Percentiles rank a stretch among this genome's conserved stretches.
phyloP scores from a whole-genome alignment of 2,888 invertebrate species.

The Andrena praecox region DNA sequence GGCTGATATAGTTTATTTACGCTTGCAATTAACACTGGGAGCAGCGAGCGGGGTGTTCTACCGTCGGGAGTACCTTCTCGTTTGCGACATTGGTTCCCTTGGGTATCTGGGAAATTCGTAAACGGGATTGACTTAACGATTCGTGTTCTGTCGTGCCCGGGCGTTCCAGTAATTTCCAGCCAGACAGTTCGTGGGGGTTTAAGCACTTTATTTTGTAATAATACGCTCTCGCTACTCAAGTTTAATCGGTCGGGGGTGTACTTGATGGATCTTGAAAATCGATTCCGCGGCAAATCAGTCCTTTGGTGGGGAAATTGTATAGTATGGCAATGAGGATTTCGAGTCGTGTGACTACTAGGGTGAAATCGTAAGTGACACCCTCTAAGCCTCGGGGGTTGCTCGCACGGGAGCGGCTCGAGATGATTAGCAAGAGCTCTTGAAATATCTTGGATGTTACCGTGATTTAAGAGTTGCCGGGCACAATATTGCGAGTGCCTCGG shows the following conservation, averaged over 20 bases:
- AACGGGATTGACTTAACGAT: background rate
- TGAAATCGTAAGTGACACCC: conserved; percentile 21
- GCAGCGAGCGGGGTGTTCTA: background rate
- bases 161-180: too few species aligned
- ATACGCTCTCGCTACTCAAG: too few species aligned
- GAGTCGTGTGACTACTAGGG: background rate
- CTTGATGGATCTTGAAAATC: background rate
- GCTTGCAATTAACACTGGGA: conserved; percentile 54
- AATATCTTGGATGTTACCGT: conserved; percentile 68
- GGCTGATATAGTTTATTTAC: conserved; percentile 55
- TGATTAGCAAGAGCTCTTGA: conserved; percentile 65
- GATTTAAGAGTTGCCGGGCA: conserved; percentile 67
- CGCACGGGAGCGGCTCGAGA: conserved; percentile 26
- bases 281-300: background rate
- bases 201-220: too few species aligned
- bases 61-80: background rate
- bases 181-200: too few species aligned
- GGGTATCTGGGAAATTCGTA: conserved; percentile 2
- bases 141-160: background rate
- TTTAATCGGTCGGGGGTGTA: background rate
- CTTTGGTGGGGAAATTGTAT: background rate
- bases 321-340: background rate
- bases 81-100: conserved; percentile 16
- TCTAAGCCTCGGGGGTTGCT: conserved; percentile 23
- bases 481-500: conserved; percentile 54